Evolutionary conservation across 2,113 vertebrate genomes (phyloP).

Genomic region (Synodontis membranacea): DNA sequence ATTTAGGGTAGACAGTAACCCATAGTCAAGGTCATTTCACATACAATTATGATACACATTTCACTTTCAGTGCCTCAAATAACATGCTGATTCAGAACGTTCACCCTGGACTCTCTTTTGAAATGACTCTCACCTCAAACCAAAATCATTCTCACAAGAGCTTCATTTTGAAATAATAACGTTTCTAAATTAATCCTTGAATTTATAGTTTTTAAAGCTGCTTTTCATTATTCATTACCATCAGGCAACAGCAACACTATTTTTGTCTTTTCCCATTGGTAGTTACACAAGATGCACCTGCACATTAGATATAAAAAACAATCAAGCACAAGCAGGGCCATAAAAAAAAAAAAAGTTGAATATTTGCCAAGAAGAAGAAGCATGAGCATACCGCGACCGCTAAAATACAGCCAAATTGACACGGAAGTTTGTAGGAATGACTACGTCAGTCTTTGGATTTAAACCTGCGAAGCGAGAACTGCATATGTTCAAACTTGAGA

Average conservation of each 20-base stretch:
- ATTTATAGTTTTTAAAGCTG: not conserved
- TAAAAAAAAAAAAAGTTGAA: conserved; percentile 2
- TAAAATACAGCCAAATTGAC: not conserved
- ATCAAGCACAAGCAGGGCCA: not conserved
- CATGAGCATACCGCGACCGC: not conserved
- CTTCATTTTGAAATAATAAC: not conserved
- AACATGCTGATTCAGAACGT: not conserved
- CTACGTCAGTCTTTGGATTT: not conserved
- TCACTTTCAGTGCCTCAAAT: not conserved
- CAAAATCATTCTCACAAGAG: not conserved
- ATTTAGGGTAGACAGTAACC: not conserved
- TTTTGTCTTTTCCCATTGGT: conserved; percentile 15
- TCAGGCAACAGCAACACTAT: not conserved
- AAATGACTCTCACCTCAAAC: not conserved
- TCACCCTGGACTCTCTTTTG: not conserved
- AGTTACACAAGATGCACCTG: conserved; percentile 21
- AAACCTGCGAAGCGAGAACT: not conserved
- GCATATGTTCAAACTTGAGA: not conserved
- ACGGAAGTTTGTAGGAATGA: not conserved
- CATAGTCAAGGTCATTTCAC: not conserved
- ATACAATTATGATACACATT: not conserved
- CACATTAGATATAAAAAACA: not conserved
- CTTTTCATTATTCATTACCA: not conserved
- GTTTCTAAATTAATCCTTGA: not conserved
- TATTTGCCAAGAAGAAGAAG: not conserved